Percentiles rank a stretch among this genome's conserved stretches.
These are phyloP conservation scores for Ceratitis capitata DNA, from an alignment of 1,140 invertebrate genomes.

Conservation along the genomic window DNA sequence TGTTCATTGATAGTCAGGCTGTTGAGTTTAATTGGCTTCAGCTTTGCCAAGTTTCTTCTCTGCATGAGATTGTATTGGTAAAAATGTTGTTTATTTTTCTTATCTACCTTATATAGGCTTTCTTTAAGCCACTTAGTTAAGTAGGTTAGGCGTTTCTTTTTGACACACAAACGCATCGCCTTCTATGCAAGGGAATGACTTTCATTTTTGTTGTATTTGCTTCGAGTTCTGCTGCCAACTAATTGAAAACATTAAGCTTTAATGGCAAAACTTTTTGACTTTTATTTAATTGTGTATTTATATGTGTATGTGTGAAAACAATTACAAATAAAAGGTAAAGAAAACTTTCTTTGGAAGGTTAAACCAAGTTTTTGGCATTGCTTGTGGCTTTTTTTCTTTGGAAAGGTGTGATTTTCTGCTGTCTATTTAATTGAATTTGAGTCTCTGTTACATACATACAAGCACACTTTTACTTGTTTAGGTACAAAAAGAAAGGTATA, in stretches of 20 bases:
- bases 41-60: neutral
- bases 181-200: neutral
- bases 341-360: neutral
- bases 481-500: neutral
- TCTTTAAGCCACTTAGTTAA: slow-evolving; percentile 30
- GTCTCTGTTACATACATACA: neutral
- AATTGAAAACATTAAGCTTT: slow-evolving; percentile 35
- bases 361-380: neutral
- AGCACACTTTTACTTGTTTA: no score
- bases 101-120: neutral
- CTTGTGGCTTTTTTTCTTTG: neutral
- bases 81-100: neutral
- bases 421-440: slow-evolving; percentile 1
- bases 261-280: slow-evolving; percentile 24
- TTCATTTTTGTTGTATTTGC: neutral
- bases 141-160: neutral
- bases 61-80: neutral
- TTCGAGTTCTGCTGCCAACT: neutral
- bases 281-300: slow-evolving; percentile 16
- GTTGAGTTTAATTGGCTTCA: neutral
- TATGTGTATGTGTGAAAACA: neutral
- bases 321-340: neutral
- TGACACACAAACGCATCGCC: neutral
- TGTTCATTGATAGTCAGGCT: neutral
- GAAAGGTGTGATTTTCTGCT: neutral